Evolutionary conservation across 2,113 vertebrate species (phyloP).

Genomic region (Microtus oregoni): DNA sequence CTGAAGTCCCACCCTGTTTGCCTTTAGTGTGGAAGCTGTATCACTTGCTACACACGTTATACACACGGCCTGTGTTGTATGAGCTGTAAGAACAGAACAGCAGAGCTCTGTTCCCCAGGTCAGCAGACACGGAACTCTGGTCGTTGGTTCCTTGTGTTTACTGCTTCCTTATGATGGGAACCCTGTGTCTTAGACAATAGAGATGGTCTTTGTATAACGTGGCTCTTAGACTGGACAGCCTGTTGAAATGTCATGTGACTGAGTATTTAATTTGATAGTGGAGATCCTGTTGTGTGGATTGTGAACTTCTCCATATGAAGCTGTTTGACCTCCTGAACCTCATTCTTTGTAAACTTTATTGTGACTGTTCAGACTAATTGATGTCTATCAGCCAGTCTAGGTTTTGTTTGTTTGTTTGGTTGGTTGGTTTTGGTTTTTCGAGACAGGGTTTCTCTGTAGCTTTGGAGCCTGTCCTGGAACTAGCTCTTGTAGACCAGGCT

Average conservation of each 20-base stretch:
- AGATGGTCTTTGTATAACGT: conserved; percentile 50
- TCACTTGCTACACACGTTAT: background rate
- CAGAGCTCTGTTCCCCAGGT: conserved; percentile 8
- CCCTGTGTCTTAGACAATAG: background rate
- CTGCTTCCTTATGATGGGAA: conserved; percentile 21
- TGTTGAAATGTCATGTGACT: conserved; percentile 28
- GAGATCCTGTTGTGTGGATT: background rate
- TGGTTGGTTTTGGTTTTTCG: too few species aligned
- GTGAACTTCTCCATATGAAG: conserved; percentile 10
- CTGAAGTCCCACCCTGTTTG: background rate
- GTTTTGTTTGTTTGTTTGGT: too few species aligned
- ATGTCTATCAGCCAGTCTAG: background rate
- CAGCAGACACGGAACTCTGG: background rate
- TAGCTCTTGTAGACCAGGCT: too few species aligned
- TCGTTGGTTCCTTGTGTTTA: background rate
- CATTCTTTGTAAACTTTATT: background rate
- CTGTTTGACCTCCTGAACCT: background rate
- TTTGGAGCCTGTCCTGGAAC: too few species aligned
- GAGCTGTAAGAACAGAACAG: conserved; percentile 28
- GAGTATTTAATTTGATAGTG: conserved; percentile 35
- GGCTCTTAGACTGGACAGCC: background rate
- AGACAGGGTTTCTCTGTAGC: too few species aligned
- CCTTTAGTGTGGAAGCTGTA: background rate
- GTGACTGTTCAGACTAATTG: background rate
- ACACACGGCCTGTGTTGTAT: background rate